Evolutionary conservation across 2,888 invertebrate genomes (phyloP).

Genomic region (Osmoderma eremita): DNA sequence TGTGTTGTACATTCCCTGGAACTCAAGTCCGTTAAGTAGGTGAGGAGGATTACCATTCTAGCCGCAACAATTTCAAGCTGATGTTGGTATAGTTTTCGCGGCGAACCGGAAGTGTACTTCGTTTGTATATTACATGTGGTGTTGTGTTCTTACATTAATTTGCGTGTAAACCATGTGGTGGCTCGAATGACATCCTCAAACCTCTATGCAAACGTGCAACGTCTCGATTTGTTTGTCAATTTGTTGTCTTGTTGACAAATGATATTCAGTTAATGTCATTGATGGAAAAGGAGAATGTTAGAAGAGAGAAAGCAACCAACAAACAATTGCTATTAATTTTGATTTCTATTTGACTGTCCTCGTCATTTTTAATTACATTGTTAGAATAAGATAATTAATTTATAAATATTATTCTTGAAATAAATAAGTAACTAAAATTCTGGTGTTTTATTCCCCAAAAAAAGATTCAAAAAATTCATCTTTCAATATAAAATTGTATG

Average conservation of each 20-base stretch:
- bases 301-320: constrained; percentile 33
- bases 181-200: constrained; percentile 49
- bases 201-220: constrained; percentile 57
- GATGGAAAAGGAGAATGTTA: neutral
- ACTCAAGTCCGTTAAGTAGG: constrained; percentile 14
- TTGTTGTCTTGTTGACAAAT: constrained; percentile 47
- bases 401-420: constrained; percentile 60
- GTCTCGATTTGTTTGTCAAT: constrained; percentile 46
- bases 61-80: constrained; percentile 9
- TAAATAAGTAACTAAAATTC: constrained; percentile 57
- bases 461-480: too few species aligned
- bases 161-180: neutral
- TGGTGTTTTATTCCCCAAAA: too few species aligned
- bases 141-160: neutral
- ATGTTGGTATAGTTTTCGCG: neutral
- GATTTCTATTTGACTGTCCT: constrained; percentile 47
- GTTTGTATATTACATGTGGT: constrained; percentile 8
- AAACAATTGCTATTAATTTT: constrained; percentile 44
- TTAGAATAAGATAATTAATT: constrained; percentile 59
- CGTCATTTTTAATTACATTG: constrained; percentile 54
- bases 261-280: constrained; percentile 48
- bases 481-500: too few species aligned
- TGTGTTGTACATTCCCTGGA: constrained; percentile 56
- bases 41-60: constrained; percentile 8
- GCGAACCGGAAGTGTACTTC: neutral